Base-by-base conservation (phyloP, 2,797 vertebrate genomes). In the Mus minutoides region DNA sequence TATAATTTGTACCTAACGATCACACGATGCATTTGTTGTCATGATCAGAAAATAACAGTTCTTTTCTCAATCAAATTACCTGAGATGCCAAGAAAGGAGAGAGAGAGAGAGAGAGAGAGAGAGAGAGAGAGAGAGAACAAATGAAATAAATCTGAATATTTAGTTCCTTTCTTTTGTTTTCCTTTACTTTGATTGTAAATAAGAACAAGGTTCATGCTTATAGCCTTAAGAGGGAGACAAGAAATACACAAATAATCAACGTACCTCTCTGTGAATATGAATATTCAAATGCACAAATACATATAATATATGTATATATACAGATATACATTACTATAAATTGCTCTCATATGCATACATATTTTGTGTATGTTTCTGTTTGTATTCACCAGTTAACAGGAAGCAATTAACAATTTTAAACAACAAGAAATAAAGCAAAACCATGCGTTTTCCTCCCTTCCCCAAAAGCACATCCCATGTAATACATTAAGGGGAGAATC, bases 391-490 rank as follows among this genome's bases (percentile, higher is more conserved):
- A 19, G n/a, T 52, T n/a, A 76, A 26, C 12, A 88, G 13, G 87
- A 73, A 93, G 37, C 46, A 29, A 84, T 89, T 94, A 88, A 75
- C 12, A 93, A 88, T 69, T 86, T 79, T 58, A 91, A 95, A 31
- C 4, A 87, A 9, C 4, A 87, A 12, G 11, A 60, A 88, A 62
- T 2, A 34, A 78, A 34, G 10, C 1, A 16, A 43, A 58, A 22
- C 11, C 16, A 43, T 29, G 10, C 37, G 31, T 37, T 85, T 49
- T 24, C 12, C 34, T n/a, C 34, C n/a, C 31, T 10, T 22, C n/a
- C 22, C n/a, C 0, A 75, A 83, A 69, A 91, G 17, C 3, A 1
- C 31, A 40, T 24, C 2, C 40, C n/a, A 19, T 16, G 7, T 0
- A 7, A 12, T 10, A 21, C 6, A 29, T 46, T 26, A n/a, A 64